Evolutionary conservation across 1,140 invertebrate species (phyloP).

Genomic region (Drosophila arawakana): DNA sequence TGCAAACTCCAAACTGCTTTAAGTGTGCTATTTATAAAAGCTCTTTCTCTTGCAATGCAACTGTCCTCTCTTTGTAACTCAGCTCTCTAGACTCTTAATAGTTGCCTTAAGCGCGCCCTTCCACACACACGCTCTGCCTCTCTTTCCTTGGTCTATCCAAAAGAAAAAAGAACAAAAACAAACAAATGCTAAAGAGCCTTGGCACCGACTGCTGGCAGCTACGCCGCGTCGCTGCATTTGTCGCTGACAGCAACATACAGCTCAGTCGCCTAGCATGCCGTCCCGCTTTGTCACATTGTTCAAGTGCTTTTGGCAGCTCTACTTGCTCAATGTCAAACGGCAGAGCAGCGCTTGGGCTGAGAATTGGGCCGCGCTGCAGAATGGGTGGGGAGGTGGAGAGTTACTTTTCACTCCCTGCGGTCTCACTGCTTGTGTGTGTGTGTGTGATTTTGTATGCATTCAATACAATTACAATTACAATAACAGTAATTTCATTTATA

Average conservation of each 20-base stretch:
- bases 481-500: constrained; percentile 32
- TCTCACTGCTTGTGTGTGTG: background rate
- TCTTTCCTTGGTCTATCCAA: constrained; percentile 25
- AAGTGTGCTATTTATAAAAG: constrained; percentile 12
- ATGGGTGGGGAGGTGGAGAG: background rate
- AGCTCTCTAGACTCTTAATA: constrained; percentile 1
- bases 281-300: constrained; percentile 31
- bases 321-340: constrained; percentile 44
- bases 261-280: constrained; percentile 32
- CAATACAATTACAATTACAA: constrained; percentile 44
- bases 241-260: constrained; percentile 33
- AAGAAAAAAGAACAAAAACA: constrained; percentile 69
- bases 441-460: constrained; percentile 2
- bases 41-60: constrained; percentile 8
- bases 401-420: background rate
- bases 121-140: constrained; percentile 6
- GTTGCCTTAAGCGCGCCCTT: constrained; percentile 14
- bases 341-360: constrained; percentile 43
- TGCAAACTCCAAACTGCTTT: constrained; percentile 19
- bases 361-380: constrained; percentile 55
- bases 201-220: constrained; percentile 71
- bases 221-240: constrained; percentile 33
- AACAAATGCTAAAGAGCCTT: constrained; percentile 78
- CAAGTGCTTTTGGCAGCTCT: constrained; percentile 29
- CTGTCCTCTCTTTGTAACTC: background rate